Evolutionary conservation across 2,888 invertebrate genomes (phyloP).

Genomic region (Sicus ferrugineus): DNA sequence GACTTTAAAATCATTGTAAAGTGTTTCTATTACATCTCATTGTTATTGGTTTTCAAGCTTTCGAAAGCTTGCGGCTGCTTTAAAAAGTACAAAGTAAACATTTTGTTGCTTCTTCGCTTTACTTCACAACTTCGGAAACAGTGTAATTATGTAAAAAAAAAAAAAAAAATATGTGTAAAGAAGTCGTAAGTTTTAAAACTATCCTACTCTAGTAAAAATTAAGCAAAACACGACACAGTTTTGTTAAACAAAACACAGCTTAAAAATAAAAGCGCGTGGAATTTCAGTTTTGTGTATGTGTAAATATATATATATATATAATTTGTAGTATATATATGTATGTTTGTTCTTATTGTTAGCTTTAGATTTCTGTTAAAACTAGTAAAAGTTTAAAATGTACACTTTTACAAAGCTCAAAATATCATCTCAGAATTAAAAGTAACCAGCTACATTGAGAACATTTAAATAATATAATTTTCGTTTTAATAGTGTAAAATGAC

Average conservation of each 20-base stretch:
- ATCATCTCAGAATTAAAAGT: neutral
- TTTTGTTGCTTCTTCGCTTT: neutral
- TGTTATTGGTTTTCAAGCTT: constrained; percentile 1
- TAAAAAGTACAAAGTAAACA: neutral
- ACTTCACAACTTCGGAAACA: neutral
- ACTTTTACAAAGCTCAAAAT: constrained; percentile 6
- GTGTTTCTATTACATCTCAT: constrained; percentile 14
- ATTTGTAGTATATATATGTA: neutral
- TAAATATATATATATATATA: constrained; percentile 32
- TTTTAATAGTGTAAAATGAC: constrained; percentile 46
- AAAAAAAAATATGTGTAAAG: constrained; percentile 4
- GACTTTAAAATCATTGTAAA: constrained; percentile 28
- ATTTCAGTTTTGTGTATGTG: constrained; percentile 42
- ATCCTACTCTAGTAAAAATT: constrained; percentile 41
- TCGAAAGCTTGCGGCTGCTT: constrained; percentile 3
- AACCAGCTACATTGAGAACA: constrained; percentile 30
- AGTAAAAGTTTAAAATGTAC: neutral
- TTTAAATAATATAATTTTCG: constrained; percentile 30
- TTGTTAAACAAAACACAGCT: constrained; percentile 29
- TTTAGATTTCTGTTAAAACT: constrained; percentile 10
- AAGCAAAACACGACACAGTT: constrained; percentile 38
- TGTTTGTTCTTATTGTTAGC: neutral
- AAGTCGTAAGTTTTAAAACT: constrained; percentile 16
- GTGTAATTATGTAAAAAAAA: neutral
- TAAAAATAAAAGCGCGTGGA: constrained; percentile 46